A percentile compares a stretch with the other conserved stretches of the same genome.
phyloP scores from a whole-genome alignment of 2,888 invertebrate species.

The Acheta domesticus region DNA sequence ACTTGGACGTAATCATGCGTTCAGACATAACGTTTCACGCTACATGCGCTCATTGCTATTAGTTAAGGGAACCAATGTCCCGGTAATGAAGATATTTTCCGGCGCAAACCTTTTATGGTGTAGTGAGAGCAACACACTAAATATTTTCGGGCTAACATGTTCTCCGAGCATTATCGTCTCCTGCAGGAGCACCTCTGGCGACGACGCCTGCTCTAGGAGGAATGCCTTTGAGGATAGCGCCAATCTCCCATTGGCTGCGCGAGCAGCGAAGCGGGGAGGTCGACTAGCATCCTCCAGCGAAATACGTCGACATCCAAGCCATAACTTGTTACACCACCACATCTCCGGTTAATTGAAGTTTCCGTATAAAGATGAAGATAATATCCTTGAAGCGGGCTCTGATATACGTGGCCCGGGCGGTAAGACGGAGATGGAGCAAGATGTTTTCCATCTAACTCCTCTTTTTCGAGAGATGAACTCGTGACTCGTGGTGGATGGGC shows the following conservation, averaged over 20 bases:
- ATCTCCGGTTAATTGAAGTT: slow-evolving; percentile 35
- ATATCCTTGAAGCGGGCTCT: slow-evolving; percentile 19
- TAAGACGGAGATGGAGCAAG: slow-evolving; percentile 18
- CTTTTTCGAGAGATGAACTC: slow-evolving; percentile 25
- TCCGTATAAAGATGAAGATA: slow-evolving; percentile 33
- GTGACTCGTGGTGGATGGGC: slow-evolving; percentile 28
- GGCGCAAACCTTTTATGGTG: neutral
- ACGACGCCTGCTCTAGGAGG: no score
- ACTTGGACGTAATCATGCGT: neutral
- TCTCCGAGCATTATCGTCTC: no score
- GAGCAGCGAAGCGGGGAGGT: no score
- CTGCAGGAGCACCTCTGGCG: no score
- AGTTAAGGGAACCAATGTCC: neutral
- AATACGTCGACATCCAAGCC: neutral
- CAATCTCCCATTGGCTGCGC: no score
- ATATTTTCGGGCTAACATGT: no score
- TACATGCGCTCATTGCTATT: neutral
- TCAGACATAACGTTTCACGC: neutral
- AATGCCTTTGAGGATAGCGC: no score
- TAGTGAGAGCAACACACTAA: no score
- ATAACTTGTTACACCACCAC: slow-evolving; percentile 27
- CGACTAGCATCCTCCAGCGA: neutral
- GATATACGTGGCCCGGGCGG: neutral
- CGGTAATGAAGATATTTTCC: neutral
- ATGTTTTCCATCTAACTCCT: neutral